A percentile compares a stretch with the other conserved stretches of the same genome.
Evolutionary conservation across 2,888 invertebrate genomes (phyloP).

Genomic region (Brenthis daphne): DNA sequence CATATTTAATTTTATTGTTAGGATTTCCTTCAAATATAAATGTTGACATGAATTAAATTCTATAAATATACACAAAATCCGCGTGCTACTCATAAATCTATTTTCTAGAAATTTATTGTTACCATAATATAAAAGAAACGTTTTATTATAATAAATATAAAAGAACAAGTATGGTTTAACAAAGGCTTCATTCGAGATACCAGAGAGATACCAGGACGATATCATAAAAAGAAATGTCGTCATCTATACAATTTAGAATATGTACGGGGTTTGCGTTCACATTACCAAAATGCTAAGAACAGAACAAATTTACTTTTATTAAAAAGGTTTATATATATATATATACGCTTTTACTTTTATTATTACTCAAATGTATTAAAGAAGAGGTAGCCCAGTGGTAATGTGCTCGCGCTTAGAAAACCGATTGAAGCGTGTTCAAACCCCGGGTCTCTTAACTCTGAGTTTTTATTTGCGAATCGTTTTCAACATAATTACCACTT

Average conservation of each 20-base stretch:
- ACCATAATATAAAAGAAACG: not conserved
- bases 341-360: not conserved
- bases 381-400: too few species aligned
- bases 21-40: too few species aligned
- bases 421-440: too few species aligned
- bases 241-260: constrained; percentile 18
- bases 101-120: too few species aligned
- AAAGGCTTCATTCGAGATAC: constrained; percentile 6
- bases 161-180: not conserved
- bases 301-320: not conserved
- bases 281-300: not conserved
- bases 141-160: not conserved
- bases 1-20: too few species aligned
- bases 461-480: too few species aligned
- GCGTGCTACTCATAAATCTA: too few species aligned
- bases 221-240: constrained; percentile 22
- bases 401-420: too few species aligned
- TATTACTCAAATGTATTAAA: not conserved
- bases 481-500: too few species aligned
- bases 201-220: constrained; percentile 6
- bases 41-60: too few species aligned
- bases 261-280: constrained; percentile 9
- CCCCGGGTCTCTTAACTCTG: too few species aligned
- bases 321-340: not conserved
- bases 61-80: too few species aligned